Percentiles rank a stretch among this genome's conserved stretches.
phyloP scores from a whole-genome alignment of 2,113 vertebrate genomes.

The Sisor rabdophorus region DNA sequence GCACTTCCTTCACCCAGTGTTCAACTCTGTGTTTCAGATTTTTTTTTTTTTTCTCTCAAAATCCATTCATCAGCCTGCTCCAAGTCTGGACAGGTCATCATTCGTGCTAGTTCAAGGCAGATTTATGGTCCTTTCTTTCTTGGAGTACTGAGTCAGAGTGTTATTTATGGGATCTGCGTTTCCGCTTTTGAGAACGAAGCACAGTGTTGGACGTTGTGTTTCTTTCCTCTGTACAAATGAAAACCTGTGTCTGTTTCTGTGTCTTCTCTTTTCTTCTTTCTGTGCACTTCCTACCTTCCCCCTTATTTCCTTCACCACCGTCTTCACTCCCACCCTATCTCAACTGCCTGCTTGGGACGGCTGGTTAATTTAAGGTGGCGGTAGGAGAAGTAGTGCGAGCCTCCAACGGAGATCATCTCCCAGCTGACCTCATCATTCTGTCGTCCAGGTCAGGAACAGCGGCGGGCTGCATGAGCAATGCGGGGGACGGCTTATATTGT shows the following conservation, averaged over 20 bases:
- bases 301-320: conserved; percentile 30
- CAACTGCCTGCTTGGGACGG: conserved; percentile 67
- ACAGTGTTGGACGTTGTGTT: conserved; percentile 67
- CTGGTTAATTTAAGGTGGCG: conserved; percentile 85
- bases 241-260: conserved; percentile 72
- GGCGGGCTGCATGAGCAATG: conserved; percentile 56
- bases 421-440: conserved; percentile 98
- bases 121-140: not conserved
- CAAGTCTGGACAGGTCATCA: not conserved
- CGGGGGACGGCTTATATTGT: conserved; percentile 54
- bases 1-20: conserved; percentile 57
- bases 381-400: conserved; percentile 98
- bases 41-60: conserved; percentile 58
- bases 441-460: conserved; percentile 93
- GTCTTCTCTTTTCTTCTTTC: conserved; percentile 68
- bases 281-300: conserved; percentile 15
- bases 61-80: conserved; percentile 48
- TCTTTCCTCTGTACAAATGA: conserved; percentile 72
- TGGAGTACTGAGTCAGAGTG: not conserved
- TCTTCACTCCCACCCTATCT: conserved; percentile 68
- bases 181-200: conserved; percentile 74
- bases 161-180: conserved; percentile 60
- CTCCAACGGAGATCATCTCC: conserved; percentile 96
- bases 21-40: conserved; percentile 41
- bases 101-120: not conserved